Base-by-base conservation (phyloP, 2,797 vertebrate genomes). In the Euthynnus affinis region DNA sequence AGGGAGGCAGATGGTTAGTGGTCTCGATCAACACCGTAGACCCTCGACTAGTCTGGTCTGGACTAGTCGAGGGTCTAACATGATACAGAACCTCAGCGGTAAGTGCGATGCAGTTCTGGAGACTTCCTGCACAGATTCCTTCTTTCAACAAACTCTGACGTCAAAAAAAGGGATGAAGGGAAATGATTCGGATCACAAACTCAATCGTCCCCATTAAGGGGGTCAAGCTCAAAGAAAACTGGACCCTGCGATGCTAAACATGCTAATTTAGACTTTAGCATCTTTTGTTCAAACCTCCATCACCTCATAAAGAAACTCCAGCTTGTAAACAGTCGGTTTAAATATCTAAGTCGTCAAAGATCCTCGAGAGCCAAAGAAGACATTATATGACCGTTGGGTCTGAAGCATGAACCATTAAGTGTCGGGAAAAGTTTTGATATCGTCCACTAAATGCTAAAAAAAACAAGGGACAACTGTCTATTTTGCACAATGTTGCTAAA, bases 1-100 rank as follows among this genome's bases (percentile, higher is more conserved):
- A 37, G 53, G 32, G 69, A 60, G 64, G 18, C 88, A 89, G 85
- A 91, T 87, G 90, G 90, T 92, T 90, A 89, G 85, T 84, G 74
- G 81, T 82, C 81, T 89, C 82, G 83, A 81, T 82, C 77, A 67
- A 80, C 63, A 79, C 17, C 53, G 74, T 6, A 81, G 75, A 86
- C 71, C 32, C 81, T 88, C 83, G 80, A 60, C 81, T 82, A 83
- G 81, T 84, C 78, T 61, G 81, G 81, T 90, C 80, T 86, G 61
- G 85, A 84, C 82, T 74, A n/a, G n/a, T n/a, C n/a, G n/a, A n/a
- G n/a, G n/a, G 83, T 76, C 69, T 29, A 81, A 74, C 80, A 75
- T 78, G 66, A 90, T 60, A 60, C 46, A 88, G 34, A 27, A 74
- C 70, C 82, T 83, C 82, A 44, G 69, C 5, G 20, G 90, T 82